phyloP scores from a whole-genome alignment of 2,797 vertebrate genomes.

The Ateles fusciceps region DNA sequence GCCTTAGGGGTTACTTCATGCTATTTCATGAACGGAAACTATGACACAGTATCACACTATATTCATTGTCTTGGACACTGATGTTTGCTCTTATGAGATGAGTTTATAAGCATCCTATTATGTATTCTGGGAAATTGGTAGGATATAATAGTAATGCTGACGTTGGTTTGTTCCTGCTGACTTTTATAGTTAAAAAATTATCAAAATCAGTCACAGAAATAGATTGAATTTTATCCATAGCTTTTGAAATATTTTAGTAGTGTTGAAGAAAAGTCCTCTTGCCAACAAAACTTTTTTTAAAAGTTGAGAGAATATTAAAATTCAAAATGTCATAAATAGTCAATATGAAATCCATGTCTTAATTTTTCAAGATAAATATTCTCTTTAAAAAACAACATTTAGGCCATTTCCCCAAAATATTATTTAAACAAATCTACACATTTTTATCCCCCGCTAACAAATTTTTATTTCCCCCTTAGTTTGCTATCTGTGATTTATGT shows the following conservation, averaged over 20 bases:
- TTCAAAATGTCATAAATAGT: background rate
- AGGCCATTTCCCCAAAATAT: background rate
- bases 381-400: background rate
- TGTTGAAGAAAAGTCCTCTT: background rate
- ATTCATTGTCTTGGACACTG: background rate
- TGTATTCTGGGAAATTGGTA: background rate
- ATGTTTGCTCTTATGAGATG: background rate
- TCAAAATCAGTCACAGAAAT: background rate
- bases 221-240: background rate
- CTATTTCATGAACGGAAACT: background rate
- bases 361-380: slow-evolving; percentile 16
- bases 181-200: background rate
- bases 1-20: background rate
- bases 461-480: background rate
- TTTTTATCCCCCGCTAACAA: background rate
- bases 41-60: background rate
- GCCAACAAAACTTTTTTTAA: background rate
- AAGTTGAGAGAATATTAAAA: background rate
- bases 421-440: background rate
- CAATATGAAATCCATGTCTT: background rate
- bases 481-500: background rate
- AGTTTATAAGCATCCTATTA: background rate
- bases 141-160: background rate
- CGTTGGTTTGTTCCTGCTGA: slow-evolving; percentile 38
- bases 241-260: background rate